phyloP scores from a whole-genome alignment of 2,113 vertebrate species.

The Albula glossodonta region DNA sequence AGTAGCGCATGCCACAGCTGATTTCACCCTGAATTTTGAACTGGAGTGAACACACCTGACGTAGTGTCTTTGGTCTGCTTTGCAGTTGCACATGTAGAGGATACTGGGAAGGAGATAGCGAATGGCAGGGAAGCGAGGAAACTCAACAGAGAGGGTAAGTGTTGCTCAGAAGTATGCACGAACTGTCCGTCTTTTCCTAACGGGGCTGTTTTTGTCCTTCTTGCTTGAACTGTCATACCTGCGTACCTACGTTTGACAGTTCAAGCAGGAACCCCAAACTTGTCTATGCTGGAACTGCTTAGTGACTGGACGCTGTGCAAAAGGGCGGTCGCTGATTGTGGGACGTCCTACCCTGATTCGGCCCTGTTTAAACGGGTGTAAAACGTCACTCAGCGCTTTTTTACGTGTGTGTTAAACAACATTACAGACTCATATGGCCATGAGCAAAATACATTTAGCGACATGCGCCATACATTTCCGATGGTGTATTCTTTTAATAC shows the following conservation, averaged over 20 bases:
- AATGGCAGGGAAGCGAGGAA: conserved; percentile 86
- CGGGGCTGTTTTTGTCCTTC: not conserved
- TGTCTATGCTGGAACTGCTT: not conserved
- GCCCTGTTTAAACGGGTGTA: not conserved
- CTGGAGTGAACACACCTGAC: not conserved
- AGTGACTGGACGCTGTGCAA: not conserved
- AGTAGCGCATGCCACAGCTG: not conserved
- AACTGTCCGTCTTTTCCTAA: not conserved
- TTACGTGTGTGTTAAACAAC: no score
- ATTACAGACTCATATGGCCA: no score
- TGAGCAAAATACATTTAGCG: no score
- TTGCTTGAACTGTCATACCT: not conserved
- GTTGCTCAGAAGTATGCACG: not conserved
- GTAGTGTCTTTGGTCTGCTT: conserved; percentile 53
- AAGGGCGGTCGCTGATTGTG: not conserved
- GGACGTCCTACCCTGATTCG: not conserved
- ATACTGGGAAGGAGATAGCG: conserved; percentile 80
- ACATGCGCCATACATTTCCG: no score
- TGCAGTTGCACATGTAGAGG: conserved; percentile 82
- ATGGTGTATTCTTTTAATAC: no score
- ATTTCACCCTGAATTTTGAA: not conserved
- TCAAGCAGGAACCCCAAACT: not conserved
- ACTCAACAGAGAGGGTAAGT: conserved; percentile 88
- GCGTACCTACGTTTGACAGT: not conserved
- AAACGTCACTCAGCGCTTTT: no score